Base-by-base conservation (phyloP, 2,113 vertebrate genomes). In the Puntigrus tetrazona region DNA sequence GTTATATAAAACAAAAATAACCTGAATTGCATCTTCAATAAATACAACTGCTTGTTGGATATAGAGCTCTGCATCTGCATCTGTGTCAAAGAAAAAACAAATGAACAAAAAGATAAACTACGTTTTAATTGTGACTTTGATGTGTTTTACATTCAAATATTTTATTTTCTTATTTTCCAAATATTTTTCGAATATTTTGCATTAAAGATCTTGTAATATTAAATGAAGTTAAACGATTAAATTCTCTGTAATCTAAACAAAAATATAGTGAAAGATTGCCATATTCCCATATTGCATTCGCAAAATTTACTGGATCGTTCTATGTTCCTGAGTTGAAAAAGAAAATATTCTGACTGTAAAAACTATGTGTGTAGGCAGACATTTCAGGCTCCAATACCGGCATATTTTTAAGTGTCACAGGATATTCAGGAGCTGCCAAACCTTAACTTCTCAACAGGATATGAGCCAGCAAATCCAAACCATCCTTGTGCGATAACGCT, bases 11-110 rank as follows among this genome's bases (percentile, higher is more conserved):
- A 45, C 41, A 73, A n/a, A 41, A 73, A 67, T 88, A 87, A 99
- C 98, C 93, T 97, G 93, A 89, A 99, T 94, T 2, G 97, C 97
- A 13, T 99, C 97, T 89, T 99, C 97, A 29, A 98, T 97, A 86
- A 99, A 96, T 13, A 99, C 96, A 47, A 95, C 88, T 0, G 97
- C 97, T 90, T 97, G 97, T 31, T 96, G 95, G 76, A 97, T 88
- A 79, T 93, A 94, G 1, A 97, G 94, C 1, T 94, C 91, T 73
- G 91, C 89, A 10, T 92, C 36, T 45, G 25, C 79, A 78, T 50
- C 94, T 95, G 70, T 45, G 67, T 41, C 61, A 82, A 1, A 73
- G 1, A 61, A 75, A 14, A 47, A 25, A 82, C 9, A 82, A 4
- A 41, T 34, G 34, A 20, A 86, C 34, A 34, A 78, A 45, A 16